Base-by-base conservation (phyloP, 1,140 invertebrate species). In the Spodoptera frugiperda region DNA sequence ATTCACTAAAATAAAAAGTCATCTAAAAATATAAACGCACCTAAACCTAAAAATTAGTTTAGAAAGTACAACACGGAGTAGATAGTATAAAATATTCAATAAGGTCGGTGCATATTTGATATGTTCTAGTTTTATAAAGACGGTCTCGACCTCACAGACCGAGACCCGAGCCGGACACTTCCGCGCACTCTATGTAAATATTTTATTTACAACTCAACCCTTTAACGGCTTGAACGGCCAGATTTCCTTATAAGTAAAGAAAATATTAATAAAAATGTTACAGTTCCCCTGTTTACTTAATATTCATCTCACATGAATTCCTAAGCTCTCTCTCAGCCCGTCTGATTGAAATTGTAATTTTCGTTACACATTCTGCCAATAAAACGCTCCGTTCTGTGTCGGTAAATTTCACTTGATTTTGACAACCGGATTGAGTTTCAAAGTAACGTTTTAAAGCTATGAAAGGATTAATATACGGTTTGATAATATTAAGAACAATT, bases 121-220 rank as follows among this genome's bases (percentile, higher is more conserved):
- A 81, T 81, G 79, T 78, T 59, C 65, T 78, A 78, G 67, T 67
- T 78, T 53, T 59, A 51, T 77, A 59, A 79, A 73, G 76, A 76
- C 78, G 76, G 73, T 25, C 54, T 57, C 46, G 73, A 77, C 74
- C 68, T 78, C 65, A 57, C 51, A 59, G 19, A 9, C 54, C 54
- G 46, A 5, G 33, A 39, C 75, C 78, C 68, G 51, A 54, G 14
- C 48, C 21, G 46, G 44, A 4, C 57, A 8, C 54, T 39, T 21
- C 30, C 55, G 46, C 21, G 33, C 19, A n/a, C 53, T 59, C 75
- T 80, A 68, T 84, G 75, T 89, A 86, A 88, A 91, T 91, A 91
- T 89, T 91, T 87, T 86, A 90, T 87, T 84, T 67, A 78, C 19
- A 81, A 72, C 63, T 73, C 33, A 77, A 51, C 48, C 49, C 72